These are phyloP conservation scores for Tragelaphus eurycerus DNA, from an alignment of 2,797 vertebrate genomes.

Conservation along the genomic window DNA sequence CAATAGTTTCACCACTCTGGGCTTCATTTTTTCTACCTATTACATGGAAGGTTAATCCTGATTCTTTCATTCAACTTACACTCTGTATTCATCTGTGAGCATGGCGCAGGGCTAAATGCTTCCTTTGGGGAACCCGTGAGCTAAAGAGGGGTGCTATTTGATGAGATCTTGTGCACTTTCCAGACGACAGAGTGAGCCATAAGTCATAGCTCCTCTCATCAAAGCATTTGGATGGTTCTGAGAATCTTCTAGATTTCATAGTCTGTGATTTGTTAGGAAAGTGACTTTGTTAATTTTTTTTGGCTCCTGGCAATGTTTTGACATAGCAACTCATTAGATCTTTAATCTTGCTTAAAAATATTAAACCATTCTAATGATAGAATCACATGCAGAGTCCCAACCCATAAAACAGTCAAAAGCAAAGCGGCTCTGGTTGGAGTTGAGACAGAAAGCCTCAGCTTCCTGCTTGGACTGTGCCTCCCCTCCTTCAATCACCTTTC, in stretches of 20 bases:
- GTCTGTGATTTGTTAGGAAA: neutral
- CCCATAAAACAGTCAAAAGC: neutral
- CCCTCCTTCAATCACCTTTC: neutral
- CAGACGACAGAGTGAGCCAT: neutral
- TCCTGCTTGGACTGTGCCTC: neutral
- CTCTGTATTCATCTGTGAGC: neutral
- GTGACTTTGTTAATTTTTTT: neutral
- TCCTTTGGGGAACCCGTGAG: neutral
- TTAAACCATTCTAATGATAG: neutral
- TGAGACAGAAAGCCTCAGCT: neutral
- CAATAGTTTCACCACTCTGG: neutral
- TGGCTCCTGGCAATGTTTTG: neutral
- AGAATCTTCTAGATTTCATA: neutral
- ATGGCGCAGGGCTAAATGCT: neutral
- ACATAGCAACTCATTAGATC: neutral
- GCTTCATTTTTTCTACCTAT: neutral
- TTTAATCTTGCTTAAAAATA: conserved; percentile 16
- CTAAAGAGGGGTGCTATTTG: neutral
- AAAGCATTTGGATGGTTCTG: neutral
- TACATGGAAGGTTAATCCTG: neutral
- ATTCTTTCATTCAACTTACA: neutral
- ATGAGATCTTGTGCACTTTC: neutral
- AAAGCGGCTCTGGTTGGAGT: neutral
- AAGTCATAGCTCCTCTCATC: neutral
- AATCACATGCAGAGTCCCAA: neutral